Evolutionary conservation across 2,797 vertebrate genomes (phyloP).

Genomic region (Myoxocephalus aenaeus): DNA sequence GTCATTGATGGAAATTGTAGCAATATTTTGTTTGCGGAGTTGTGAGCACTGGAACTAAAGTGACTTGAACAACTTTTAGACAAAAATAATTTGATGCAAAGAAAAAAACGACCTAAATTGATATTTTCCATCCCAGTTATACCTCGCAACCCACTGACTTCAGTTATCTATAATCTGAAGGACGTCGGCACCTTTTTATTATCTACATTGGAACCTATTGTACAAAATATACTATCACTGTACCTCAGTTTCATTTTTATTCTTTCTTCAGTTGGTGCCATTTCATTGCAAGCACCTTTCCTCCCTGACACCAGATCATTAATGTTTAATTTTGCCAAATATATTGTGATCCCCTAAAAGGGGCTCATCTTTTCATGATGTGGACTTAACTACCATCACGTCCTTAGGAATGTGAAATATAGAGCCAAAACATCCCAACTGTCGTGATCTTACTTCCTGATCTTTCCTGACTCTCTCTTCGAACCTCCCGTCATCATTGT

Average conservation of each 20-base stretch:
- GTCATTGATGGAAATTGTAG: background rate
- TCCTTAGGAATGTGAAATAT: background rate
- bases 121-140: too few relatives aligned
- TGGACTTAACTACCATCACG: background rate
- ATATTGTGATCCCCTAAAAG: background rate
- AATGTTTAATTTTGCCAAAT: background rate
- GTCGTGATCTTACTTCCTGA: background rate
- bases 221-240: background rate
- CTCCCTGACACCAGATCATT: background rate
- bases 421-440: background rate
- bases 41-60: too few relatives aligned
- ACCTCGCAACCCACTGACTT: background rate
- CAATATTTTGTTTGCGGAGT: background rate
- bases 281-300: background rate
- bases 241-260: background rate
- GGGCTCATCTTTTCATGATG: background rate
- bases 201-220: background rate
- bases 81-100: too few relatives aligned
- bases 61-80: too few relatives aligned
- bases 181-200: background rate
- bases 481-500: slow-evolving; percentile 34
- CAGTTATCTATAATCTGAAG: background rate
- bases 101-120: too few relatives aligned
- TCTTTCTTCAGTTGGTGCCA: background rate
- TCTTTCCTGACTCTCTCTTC: too few relatives aligned